phyloP scores from a whole-genome alignment of 2,888 invertebrate species.

The Troides aeacus region DNA sequence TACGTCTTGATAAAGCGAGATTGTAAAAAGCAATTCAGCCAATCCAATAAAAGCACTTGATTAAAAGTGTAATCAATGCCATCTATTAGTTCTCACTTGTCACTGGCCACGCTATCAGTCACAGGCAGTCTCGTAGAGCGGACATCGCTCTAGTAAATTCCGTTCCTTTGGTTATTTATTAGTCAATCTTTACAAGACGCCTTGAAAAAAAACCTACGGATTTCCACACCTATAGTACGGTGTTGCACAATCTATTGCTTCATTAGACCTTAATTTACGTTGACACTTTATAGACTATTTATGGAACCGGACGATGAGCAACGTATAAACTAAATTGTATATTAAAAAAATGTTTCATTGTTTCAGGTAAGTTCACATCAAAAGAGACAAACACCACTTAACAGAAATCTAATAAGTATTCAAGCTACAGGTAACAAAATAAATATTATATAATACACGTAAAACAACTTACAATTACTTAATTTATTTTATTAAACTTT shows the following conservation, averaged over 20 bases:
- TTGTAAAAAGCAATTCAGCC: conserved; percentile 23
- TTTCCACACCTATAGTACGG: conserved; percentile 57
- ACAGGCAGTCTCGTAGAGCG: conserved; percentile 51
- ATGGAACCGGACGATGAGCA: neutral
- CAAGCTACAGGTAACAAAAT: neutral
- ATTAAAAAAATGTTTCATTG: neutral
- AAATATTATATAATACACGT: neutral
- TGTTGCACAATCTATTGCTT: conserved; percentile 61
- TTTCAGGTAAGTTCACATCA: conserved; percentile 25
- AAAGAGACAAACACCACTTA: neutral
- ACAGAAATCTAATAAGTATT: neutral
- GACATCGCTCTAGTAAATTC: conserved; percentile 52
- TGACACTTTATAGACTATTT: conserved; percentile 33
- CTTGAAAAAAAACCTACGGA: conserved; percentile 47
- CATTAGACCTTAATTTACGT: conserved; percentile 52
- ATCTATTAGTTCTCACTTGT: conserved; percentile 63
- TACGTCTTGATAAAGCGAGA: neutral
- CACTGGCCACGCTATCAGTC: conserved; percentile 64
- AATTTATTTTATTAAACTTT: neutral
- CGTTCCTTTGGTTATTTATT: conserved; percentile 67
- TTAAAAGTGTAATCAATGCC: conserved; percentile 72
- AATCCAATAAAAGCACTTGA: conserved; percentile 47
- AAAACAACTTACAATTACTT: neutral
- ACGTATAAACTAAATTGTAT: neutral
- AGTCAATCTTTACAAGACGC: conserved; percentile 64